Evolutionary conservation across 2,888 invertebrate genomes (phyloP).

Genomic region (Stomorhina lunata): DNA sequence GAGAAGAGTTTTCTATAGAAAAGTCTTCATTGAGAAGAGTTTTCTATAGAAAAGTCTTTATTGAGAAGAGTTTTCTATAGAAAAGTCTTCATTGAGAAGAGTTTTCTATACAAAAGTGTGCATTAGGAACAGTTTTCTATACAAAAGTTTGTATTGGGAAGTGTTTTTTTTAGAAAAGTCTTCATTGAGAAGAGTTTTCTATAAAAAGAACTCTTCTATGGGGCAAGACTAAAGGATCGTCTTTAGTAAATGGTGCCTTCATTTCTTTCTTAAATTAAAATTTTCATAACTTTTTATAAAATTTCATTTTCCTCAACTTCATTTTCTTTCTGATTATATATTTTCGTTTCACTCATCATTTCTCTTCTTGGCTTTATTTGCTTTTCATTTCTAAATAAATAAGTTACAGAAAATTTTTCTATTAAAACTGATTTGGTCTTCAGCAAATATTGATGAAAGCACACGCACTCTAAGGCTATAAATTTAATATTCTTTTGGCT

Average conservation of each 20-base stretch:
- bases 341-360: conserved; percentile 18
- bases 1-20: no score
- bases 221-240: no score
- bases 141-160: no score
- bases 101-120: no score
- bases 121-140: no score
- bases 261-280: neutral
- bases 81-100: no score
- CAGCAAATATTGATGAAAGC: conserved; percentile 59
- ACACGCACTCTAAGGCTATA: conserved; percentile 56
- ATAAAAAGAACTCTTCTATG: no score
- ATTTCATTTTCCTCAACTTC: conserved; percentile 26
- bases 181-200: no score
- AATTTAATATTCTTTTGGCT: conserved; percentile 58
- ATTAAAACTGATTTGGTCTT: conserved; percentile 51
- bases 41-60: no score
- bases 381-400: conserved; percentile 49
- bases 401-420: conserved; percentile 29
- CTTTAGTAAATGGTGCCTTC: neutral
- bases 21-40: no score
- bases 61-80: no score
- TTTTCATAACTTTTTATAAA: neutral
- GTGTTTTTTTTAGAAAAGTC: no score
- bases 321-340: conserved; percentile 28
- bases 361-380: conserved; percentile 14